phyloP scores from a whole-genome alignment of 2,888 invertebrate species.

The Lottia gigantea region DNA sequence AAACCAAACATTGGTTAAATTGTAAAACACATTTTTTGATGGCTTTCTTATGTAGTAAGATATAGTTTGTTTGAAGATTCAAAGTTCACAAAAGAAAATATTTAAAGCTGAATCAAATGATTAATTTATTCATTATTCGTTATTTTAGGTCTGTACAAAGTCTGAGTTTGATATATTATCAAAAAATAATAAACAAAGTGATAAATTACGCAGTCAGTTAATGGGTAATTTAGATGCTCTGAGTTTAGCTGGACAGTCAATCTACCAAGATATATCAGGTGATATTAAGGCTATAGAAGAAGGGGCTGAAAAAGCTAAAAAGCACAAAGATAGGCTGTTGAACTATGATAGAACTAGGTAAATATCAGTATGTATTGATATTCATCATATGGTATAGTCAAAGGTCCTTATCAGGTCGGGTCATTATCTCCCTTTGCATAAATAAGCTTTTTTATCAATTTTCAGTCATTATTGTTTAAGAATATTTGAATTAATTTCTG shows the following conservation, averaged over 20 bases:
- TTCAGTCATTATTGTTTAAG: too few relatives aligned
- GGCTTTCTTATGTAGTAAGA: not conserved
- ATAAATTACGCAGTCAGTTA: conserved; percentile 75
- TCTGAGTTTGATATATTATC: conserved; percentile 78
- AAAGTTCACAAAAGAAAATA: not conserved
- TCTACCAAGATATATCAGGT: conserved; percentile 23
- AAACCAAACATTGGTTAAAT: too few relatives aligned
- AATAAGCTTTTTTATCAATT: too few relatives aligned
- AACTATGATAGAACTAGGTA: conserved; percentile 87
- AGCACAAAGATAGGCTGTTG: conserved; percentile 82
- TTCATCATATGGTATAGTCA: too few relatives aligned
- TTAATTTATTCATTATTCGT: not conserved
- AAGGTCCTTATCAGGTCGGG: too few relatives aligned
- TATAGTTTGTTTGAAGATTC: not conserved
- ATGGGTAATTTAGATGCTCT: conserved; percentile 69
- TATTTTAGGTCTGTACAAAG: conserved; percentile 76
- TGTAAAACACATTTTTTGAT: not conserved
- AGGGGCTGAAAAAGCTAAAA: conserved; percentile 79
- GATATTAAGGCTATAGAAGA: conserved; percentile 38
- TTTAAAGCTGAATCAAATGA: not conserved
- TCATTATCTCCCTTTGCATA: too few relatives aligned
- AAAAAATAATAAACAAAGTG: conserved; percentile 77
- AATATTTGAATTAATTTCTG: too few relatives aligned
- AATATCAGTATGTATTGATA: not conserved
- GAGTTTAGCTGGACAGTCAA: conserved; percentile 17